These are phyloP conservation scores for Heterochromis multidens DNA, from an alignment of 2,113 vertebrate species.

Conservation along the genomic window DNA sequence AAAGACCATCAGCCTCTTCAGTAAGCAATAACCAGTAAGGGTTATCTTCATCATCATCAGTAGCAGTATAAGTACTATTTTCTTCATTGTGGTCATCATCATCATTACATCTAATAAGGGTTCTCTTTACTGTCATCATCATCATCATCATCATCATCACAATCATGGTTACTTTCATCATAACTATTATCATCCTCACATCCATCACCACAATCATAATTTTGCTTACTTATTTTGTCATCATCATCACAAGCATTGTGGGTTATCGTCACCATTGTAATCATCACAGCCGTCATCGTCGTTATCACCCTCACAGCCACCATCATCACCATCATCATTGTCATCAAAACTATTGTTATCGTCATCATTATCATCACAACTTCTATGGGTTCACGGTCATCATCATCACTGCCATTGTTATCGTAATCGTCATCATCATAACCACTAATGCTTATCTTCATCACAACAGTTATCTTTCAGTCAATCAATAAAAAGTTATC, in stretches of 20 bases:
- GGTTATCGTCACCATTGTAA: neutral
- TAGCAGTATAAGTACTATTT: neutral
- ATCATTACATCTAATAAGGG: neutral
- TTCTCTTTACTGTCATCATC: neutral
- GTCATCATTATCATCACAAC: neutral
- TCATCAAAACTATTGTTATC: too few species aligned
- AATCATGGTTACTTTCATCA: neutral
- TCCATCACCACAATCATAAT: neutral
- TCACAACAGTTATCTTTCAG: too few species aligned
- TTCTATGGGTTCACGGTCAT: neutral
- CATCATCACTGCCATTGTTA: too few species aligned
- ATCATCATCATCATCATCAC: neutral
- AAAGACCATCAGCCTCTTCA: neutral
- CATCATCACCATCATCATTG: neutral
- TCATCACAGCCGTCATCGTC: neutral
- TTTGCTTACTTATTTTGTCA: too few species aligned
- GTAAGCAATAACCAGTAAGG: neutral
- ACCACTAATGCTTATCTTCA: neutral
- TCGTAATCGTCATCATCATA: neutral
- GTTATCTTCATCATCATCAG: neutral
- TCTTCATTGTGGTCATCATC: neutral
- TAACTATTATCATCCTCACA: neutral
- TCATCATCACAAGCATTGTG: too few species aligned
- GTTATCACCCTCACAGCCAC: neutral
- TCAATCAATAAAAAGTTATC: neutral